phyloP scores from a whole-genome alignment of 2,113 vertebrate species.

The Peromyscus californicus region DNA sequence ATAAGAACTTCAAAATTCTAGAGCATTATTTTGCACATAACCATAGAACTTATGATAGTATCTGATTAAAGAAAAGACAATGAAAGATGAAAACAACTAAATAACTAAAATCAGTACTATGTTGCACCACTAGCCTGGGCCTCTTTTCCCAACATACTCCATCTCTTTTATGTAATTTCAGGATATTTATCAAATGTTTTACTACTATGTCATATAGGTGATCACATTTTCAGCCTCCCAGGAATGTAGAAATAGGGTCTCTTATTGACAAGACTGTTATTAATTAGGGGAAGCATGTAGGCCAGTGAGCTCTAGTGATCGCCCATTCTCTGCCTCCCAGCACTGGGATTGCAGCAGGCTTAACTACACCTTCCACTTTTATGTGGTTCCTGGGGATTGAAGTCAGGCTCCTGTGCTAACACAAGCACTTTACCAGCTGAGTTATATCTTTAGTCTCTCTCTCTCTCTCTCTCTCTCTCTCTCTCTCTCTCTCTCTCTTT shows the following conservation, averaged over 20 bases:
- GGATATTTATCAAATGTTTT: constrained; percentile 12
- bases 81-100: not conserved
- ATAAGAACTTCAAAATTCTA: not conserved
- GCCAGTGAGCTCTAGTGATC: too few relatives aligned
- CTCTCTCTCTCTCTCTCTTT: too few relatives aligned
- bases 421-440: too few relatives aligned
- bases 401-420: not conserved
- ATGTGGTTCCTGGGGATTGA: not conserved
- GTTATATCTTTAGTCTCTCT: too few relatives aligned
- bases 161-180: not conserved
- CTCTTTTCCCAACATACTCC: not conserved
- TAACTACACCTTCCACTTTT: not conserved
- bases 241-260: not conserved
- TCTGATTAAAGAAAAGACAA: not conserved
- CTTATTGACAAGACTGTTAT: not conserved
- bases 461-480: too few relatives aligned
- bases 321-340: not conserved
- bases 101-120: not conserved
- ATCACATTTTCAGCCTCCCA: not conserved
- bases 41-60: not conserved
- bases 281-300: not conserved
- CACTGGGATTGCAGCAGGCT: not conserved
- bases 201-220: not conserved
- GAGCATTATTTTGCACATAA: not conserved
- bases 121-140: not conserved